Base-by-base conservation (phyloP, 2,797 vertebrate species). In the Thaleichthys pacificus region DNA sequence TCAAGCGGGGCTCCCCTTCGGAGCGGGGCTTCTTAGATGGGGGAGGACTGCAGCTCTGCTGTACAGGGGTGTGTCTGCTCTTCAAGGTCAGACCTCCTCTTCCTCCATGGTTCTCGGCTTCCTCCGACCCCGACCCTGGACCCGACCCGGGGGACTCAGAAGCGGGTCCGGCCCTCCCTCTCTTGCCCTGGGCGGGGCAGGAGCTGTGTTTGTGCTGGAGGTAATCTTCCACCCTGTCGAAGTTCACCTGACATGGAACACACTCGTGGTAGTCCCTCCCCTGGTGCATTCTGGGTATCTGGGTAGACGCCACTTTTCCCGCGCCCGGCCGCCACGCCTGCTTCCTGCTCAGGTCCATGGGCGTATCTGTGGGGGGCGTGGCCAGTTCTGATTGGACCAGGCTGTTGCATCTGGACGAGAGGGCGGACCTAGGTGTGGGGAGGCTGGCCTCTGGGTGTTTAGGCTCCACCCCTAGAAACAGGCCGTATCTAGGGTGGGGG, bases 261-360 rank as follows among this genome's bases (percentile, higher is more conserved):
- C 95, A 96, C 86, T 96, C 93, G 0, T 96, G 95, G 79, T 96
- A 96, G 89, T 96, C 95, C 15, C 17, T 19, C 82, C 95, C 85
- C 66, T 95, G 88, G 83, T 24, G 60, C 21, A 5, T 61, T 21
- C 21, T 22, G 4, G 60, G 60, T 8, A 5, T 7, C 22, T 14
- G 22, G 60, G 64, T 3, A 21, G 12, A 7, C 1, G 64, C 30
- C 38, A 30, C n/a, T 22, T 35, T 63, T 3, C 28, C 30, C 15
- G 61, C 9, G 26, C 17, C 21, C 12, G 42, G 24, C 42, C 11
- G 60, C 60, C 22, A 12, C 26, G 12, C 26, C 12, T 24, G 94
- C 86, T 96, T 96, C 85, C 95, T 96, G 88, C 95, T 96, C 77
- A 96, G 93, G 85, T 96, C 95, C 35, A 96, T 96, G 19, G 95